Conservation (phyloP, 2,797 vertebrate species). For the Gouania willdenowi region DNA sequence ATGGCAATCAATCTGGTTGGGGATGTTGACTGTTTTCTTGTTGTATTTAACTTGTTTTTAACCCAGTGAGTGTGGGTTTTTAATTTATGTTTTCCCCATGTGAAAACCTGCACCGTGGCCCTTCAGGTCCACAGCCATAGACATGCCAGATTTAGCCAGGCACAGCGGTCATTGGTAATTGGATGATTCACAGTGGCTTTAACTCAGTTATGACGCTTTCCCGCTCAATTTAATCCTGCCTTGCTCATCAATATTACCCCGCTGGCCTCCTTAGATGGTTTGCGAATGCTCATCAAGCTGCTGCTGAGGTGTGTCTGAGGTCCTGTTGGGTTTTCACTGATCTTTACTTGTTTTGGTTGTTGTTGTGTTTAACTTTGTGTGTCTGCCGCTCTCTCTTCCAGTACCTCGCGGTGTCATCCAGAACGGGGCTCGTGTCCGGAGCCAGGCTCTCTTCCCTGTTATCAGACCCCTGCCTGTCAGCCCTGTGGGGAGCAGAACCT, state of each 20-base stretch:
- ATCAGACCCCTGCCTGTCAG: slow-evolving; percentile 91
- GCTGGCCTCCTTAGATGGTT: slow-evolving; percentile 45
- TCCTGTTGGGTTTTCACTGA: background rate
- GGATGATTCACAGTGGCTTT: slow-evolving; percentile 67
- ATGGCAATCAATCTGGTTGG: too few species aligned
- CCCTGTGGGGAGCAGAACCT: slow-evolving; percentile 87
- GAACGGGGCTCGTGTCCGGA: slow-evolving; percentile 88
- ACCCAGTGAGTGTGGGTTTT: too few species aligned
- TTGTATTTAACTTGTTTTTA: too few species aligned
- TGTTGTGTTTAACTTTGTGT: slow-evolving; percentile 1
- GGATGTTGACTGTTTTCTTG: too few species aligned
- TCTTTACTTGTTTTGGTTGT: background rate
- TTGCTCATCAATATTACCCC: slow-evolving; percentile 68
- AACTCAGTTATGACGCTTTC: slow-evolving; percentile 73
- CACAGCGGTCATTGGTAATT: slow-evolving; percentile 67
- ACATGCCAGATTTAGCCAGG: slow-evolving; percentile 45
- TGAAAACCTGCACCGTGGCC: background rate
- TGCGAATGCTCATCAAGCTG: slow-evolving; percentile 43
- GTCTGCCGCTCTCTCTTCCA: slow-evolving; percentile 41
- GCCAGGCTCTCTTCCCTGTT: slow-evolving; percentile 89
- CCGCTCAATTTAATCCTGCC: slow-evolving; percentile 70
- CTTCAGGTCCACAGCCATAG: slow-evolving; percentile 27
- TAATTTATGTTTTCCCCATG: background rate
- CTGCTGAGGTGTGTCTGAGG: slow-evolving; percentile 18
- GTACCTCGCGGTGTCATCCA: slow-evolving; percentile 94